These are phyloP conservation scores for Nemapogon koenigi DNA, from an alignment of 2,888 invertebrate genomes.

Conservation along the genomic window DNA sequence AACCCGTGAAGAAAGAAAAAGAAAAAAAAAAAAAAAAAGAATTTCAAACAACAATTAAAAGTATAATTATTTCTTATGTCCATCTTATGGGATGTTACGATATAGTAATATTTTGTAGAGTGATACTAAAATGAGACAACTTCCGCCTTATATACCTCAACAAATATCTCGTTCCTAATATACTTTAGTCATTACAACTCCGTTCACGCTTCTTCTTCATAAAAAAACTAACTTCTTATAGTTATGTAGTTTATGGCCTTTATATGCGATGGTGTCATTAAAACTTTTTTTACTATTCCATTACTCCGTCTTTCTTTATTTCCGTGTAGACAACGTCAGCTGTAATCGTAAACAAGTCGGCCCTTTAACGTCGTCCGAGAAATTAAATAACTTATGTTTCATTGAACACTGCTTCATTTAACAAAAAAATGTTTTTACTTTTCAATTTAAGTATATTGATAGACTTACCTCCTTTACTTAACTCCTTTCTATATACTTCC, in stretches of 20 bases:
- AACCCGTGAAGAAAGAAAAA: too few relatives aligned
- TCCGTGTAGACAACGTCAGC: too few relatives aligned
- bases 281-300: conserved; percentile 9
- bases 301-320: not conserved
- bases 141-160: too few relatives aligned
- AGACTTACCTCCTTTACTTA: not conserved
- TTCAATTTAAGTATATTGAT: not conserved
- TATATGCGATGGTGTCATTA: conserved; percentile 9
- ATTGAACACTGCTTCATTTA: not conserved
- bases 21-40: too few relatives aligned
- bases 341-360: not conserved
- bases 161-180: not conserved
- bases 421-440: not conserved
- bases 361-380: not conserved
- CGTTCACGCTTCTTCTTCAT: conserved; percentile 6
- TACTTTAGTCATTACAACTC: too few relatives aligned
- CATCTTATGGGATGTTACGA: too few relatives aligned
- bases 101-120: too few relatives aligned
- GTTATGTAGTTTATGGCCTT: conserved; percentile 2
- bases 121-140: too few relatives aligned
- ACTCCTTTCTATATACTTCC: too few relatives aligned
- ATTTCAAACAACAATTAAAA: too few relatives aligned
- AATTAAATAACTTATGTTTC: not conserved
- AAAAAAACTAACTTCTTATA: conserved; percentile 7
- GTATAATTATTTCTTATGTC: too few relatives aligned